A percentile compares a stretch with the other conserved stretches of the same genome.
phyloP scores from a whole-genome alignment of 1,140 invertebrate species.

The Melitaea cinxia region DNA sequence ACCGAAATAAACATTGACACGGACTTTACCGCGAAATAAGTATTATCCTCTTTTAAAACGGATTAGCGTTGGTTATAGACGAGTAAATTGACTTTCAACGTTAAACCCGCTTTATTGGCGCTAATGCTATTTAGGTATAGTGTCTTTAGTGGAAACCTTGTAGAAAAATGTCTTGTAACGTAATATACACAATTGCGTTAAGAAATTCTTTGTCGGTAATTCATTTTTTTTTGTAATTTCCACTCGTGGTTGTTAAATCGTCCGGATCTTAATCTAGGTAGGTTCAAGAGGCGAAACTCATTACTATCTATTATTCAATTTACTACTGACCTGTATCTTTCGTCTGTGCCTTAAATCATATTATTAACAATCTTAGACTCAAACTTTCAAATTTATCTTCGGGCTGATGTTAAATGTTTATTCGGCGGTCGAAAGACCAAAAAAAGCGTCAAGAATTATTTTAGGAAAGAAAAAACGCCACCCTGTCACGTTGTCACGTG shows the following conservation, averaged over 20 bases:
- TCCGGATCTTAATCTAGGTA: neutral
- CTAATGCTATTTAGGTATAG: slow-evolving; percentile 27
- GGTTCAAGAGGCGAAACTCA: slow-evolving; percentile 20
- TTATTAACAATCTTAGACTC: no score
- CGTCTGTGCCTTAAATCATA: neutral
- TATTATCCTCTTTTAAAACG: slow-evolving; percentile 18
- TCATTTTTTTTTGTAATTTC: neutral
- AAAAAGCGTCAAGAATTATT: neutral
- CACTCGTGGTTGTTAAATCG: neutral
- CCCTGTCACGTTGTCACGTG: slow-evolving; percentile 4
- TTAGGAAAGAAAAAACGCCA: slow-evolving; percentile 7
- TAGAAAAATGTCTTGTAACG: slow-evolving; percentile 11
- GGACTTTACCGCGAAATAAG: slow-evolving; percentile 20
- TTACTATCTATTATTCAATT: slow-evolving; percentile 25
- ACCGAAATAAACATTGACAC: slow-evolving; percentile 18
- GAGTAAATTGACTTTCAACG: slow-evolving; percentile 27
- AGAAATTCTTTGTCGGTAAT: neutral
- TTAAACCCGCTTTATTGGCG: slow-evolving; percentile 24
- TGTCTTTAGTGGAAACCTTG: slow-evolving; percentile 16
- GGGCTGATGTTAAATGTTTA: neutral
- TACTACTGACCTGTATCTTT: slow-evolving; percentile 16
- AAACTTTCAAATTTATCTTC: neutral
- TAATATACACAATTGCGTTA: neutral
- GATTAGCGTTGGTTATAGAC: slow-evolving; percentile 19
- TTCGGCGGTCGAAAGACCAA: neutral